phyloP scores from a whole-genome alignment of 2,797 vertebrate genomes.

The Merluccius polli region DNA sequence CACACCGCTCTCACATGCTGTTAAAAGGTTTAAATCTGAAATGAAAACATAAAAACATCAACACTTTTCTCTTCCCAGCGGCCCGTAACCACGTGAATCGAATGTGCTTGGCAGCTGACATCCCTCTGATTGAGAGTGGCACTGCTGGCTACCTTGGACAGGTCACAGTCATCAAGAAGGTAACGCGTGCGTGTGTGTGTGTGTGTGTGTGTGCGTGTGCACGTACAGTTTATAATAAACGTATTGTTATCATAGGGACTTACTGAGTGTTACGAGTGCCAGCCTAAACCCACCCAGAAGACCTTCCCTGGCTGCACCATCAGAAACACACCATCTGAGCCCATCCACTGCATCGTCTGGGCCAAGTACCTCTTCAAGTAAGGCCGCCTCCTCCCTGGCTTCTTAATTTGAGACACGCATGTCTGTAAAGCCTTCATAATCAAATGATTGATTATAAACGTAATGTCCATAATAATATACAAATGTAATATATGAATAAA shows the following conservation, averaged over 20 bases:
- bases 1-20: background rate
- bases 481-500: too few species aligned
- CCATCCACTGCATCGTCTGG: conserved; percentile 99
- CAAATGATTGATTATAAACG: too few species aligned
- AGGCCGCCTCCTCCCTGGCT: conserved; percentile 38
- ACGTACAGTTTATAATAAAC: too few species aligned
- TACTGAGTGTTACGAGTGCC: conserved; percentile 97
- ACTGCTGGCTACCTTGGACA: conserved; percentile 97
- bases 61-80: conserved; percentile 63
- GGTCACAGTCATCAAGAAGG: conserved; percentile 98
- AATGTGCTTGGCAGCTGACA: conserved; percentile 96
- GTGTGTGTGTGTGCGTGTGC: background rate
- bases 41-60: background rate
- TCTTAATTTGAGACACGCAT: background rate
- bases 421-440: background rate
- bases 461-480: too few species aligned
- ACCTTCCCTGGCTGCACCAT: conserved; percentile 99
- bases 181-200: conserved; percentile 42
- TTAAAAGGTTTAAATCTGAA: background rate
- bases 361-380: conserved; percentile 99
- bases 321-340: conserved; percentile 95
- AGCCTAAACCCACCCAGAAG: conserved; percentile 96
- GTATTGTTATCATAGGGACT: conserved; percentile 74
- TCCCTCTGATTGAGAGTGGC: conserved; percentile 95
- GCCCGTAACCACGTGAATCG: conserved; percentile 97